These are phyloP conservation scores for Conus betulinus DNA, from an alignment of 1,140 invertebrate genomes.

Conservation along the genomic window DNA sequence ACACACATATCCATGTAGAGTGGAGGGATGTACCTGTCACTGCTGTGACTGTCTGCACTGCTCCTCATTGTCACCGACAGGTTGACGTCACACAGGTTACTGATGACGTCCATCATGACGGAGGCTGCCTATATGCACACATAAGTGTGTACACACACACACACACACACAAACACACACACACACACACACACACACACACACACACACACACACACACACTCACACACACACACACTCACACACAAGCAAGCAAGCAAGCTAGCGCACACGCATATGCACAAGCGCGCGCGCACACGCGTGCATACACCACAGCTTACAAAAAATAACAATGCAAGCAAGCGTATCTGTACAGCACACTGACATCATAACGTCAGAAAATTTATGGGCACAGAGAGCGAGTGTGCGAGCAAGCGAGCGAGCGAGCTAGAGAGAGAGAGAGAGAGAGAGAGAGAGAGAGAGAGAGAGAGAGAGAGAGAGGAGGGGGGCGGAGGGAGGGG, in stretches of 20 bases:
- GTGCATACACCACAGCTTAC: too few species aligned
- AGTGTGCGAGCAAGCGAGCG: too few species aligned
- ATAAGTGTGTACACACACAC: neutral
- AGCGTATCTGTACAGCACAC: too few species aligned
- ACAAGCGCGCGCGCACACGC: too few species aligned
- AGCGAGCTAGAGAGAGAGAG: too few species aligned
- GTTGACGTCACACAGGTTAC: slow-evolving; percentile 2
- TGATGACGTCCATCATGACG: neutral
- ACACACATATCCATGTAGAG: neutral
- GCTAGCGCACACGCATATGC: neutral
- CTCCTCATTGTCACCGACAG: neutral
- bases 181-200: neutral
- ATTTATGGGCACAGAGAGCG: too few species aligned
- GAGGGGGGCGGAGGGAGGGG: too few species aligned
- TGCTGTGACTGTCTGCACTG: neutral
- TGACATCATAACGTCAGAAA: too few species aligned
- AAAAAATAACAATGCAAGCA: too few species aligned
- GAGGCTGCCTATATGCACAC: neutral
- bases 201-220: neutral
- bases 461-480: too few species aligned
- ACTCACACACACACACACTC: neutral
- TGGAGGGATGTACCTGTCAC: neutral
- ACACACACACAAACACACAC: neutral
- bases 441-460: too few species aligned
- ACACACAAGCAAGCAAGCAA: neutral